Evolutionary conservation across 2,113 vertebrate species (phyloP).

Genomic region (Leucopsar rothschildi): DNA sequence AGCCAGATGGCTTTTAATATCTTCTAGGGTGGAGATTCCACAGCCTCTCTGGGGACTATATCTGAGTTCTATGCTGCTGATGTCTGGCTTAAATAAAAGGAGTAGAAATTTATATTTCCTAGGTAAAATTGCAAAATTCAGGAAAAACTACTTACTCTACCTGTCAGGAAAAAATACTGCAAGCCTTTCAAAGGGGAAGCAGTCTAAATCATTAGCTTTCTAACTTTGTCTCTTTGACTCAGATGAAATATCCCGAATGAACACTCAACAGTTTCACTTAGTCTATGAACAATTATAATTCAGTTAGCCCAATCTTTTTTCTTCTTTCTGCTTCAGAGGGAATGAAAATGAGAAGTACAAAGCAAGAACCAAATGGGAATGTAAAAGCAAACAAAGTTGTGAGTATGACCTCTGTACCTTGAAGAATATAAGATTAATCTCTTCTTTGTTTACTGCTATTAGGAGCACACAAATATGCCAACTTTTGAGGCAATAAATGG

Average conservation of each 20-base stretch:
- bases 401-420: slow-evolving; percentile 24
- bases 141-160: background rate
- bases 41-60: background rate
- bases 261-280: background rate
- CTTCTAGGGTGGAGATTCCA: background rate
- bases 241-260: background rate
- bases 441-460: background rate
- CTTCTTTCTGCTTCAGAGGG: slow-evolving; percentile 75
- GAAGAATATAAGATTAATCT: background rate
- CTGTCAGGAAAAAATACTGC: background rate
- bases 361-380: slow-evolving; percentile 87
- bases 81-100: background rate
- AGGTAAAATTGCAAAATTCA: background rate
- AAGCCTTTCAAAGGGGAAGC: background rate
- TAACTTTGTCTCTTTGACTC: background rate
- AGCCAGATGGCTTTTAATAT: background rate
- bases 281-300: background rate
- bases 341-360: slow-evolving; percentile 95
- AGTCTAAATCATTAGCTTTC: background rate
- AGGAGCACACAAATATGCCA: background rate
- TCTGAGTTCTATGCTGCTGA: background rate
- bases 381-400: slow-evolving; percentile 89
- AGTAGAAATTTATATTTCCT: background rate
- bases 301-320: background rate
- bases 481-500: background rate